Evolutionary conservation across 2,113 vertebrate genomes (phyloP), one percentile per base, ranked within the genome.

Genomic region (Myrmecobius fasciatus): DNA sequence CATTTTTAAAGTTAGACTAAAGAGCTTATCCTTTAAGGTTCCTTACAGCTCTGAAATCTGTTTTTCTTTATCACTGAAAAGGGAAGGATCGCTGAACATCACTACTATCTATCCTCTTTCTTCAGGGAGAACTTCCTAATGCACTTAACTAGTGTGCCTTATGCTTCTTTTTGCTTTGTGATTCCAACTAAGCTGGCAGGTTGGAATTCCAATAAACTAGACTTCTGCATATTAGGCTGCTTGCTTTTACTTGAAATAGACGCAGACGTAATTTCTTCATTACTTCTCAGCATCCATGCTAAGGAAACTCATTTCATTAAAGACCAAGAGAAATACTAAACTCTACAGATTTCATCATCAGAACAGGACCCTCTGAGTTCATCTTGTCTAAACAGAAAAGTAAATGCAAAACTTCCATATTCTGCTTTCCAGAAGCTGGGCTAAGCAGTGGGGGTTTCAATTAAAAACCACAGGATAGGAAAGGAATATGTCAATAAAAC

Each of bases 401-500:
- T 98, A 98, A 98, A 98, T 52, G 22, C 92, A 98, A 98, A 98
- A 98, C 97, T 98, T 98, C 98, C 98, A 97, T 98, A 98, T 97
- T 97, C 97, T 97, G 97, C 97, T 96, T 98, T 98, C 96, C 93
- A 98, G 98, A 98, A 98, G 98, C 97, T 98, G 53, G 96, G 98
- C 98, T 96, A 97, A 99, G 96, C 98, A 98, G 98, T 98, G 95
- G 99, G 98, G 98, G 98, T 98, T 99, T 99, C 98, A 98, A 99
- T 99, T 99, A 99, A 99, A 99, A 99, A 98, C 99, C 98, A 96
- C 99, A 99, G 98, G 99, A 98, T 98, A 89, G 97, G 98, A 98
- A 98, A 99, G 96, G 98, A 98, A 98, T 98, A 98, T 93, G 98
- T 99, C 98, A 99, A 99, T 99, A 99, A 98, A 99, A 98, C 98